These are phyloP conservation scores for Propsilocerus akamusi DNA, from an alignment of 1,140 invertebrate species.

Conservation along the genomic window DNA sequence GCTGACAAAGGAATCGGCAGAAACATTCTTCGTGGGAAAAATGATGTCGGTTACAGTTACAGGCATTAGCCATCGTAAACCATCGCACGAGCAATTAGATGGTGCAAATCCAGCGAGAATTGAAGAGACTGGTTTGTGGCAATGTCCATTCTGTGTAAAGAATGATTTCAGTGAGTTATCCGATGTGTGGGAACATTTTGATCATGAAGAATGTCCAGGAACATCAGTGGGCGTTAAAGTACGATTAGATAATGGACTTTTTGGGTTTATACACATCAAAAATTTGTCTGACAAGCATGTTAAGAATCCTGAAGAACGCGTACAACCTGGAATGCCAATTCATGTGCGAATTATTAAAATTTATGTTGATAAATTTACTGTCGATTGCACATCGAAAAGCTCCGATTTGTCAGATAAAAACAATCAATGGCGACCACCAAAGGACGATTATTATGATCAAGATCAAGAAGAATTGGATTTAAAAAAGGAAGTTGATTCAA, in stretches of 20 bases:
- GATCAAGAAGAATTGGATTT: slow-evolving; percentile 67
- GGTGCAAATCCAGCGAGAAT: slow-evolving; percentile 88
- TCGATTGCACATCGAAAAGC: slow-evolving; percentile 84
- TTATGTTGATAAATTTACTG: slow-evolving; percentile 83
- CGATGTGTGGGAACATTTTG: slow-evolving; percentile 97
- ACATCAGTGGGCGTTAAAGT: slow-evolving; percentile 83
- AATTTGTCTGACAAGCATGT: slow-evolving; percentile 91
- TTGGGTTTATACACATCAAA: slow-evolving; percentile 88
- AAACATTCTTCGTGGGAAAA: slow-evolving; percentile 88
- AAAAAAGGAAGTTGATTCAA: slow-evolving; percentile 59
- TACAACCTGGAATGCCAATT: slow-evolving; percentile 69
- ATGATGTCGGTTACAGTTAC: slow-evolving; percentile 57
- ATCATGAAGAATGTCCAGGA: slow-evolving; percentile 86
- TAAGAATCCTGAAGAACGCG: slow-evolving; percentile 80
- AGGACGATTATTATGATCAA: slow-evolving; percentile 84
- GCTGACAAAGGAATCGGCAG: slow-evolving; percentile 89
- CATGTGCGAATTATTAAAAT: slow-evolving; percentile 92
- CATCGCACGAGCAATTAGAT: slow-evolving; percentile 82
- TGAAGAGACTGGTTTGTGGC: slow-evolving; percentile 87
- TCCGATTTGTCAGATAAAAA: slow-evolving; percentile 86
- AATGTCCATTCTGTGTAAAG: slow-evolving; percentile 92
- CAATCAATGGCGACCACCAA: slow-evolving; percentile 72
- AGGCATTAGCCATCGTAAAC: slow-evolving; percentile 68
- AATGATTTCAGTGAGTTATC: slow-evolving; percentile 89
- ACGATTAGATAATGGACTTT: slow-evolving; percentile 83